Conservation (phyloP, 2,888 invertebrate species). For the Notodonta ziczac region DNA sequence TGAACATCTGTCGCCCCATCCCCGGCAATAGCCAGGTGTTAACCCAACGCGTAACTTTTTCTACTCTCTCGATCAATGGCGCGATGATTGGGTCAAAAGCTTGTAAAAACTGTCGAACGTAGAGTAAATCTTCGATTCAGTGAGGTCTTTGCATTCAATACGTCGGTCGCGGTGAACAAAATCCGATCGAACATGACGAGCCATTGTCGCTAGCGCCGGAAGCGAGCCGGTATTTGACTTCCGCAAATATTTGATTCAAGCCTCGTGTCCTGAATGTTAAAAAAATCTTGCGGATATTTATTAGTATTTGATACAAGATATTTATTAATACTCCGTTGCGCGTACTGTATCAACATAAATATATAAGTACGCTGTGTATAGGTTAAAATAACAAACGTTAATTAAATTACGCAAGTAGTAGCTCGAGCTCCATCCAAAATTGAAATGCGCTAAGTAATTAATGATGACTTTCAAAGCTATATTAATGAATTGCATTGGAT, state of each 20-base stretch:
- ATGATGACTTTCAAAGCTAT: background rate
- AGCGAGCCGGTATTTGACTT: conserved; percentile 50
- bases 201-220: conserved; percentile 48
- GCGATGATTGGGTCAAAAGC: conserved; percentile 8
- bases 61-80: conserved; percentile 9
- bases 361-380: background rate
- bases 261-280: conserved; percentile 45
- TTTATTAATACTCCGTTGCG: background rate
- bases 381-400: background rate
- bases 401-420: background rate
- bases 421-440: background rate
- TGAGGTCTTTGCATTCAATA: conserved; percentile 9
- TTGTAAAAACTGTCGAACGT: conserved; percentile 16
- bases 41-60: conserved; percentile 12
- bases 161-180: conserved; percentile 34
- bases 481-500: too few relatives aligned
- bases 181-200: conserved; percentile 43
- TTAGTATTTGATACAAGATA: background rate
- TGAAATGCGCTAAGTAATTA: background rate
- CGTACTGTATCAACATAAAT: background rate
- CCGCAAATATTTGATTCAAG: conserved; percentile 58
- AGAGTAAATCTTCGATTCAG: conserved; percentile 19
- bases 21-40: conserved; percentile 53
- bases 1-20: conserved; percentile 60
- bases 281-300: conserved; percentile 15